These are phyloP conservation scores for Chanos chanos DNA, from an alignment of 2,797 vertebrate species.

Conservation along the genomic window DNA sequence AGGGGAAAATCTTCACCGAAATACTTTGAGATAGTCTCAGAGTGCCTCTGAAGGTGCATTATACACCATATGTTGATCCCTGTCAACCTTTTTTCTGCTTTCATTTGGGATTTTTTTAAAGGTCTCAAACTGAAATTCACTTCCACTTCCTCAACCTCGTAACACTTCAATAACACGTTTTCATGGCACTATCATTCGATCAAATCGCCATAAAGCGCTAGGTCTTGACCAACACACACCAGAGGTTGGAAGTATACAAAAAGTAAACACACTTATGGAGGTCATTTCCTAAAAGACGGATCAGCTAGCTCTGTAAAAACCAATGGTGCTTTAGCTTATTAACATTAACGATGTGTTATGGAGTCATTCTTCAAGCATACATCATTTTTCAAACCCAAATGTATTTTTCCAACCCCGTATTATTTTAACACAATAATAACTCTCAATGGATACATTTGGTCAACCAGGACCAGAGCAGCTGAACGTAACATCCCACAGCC, in stretches of 20 bases:
- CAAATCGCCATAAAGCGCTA: slow-evolving; percentile 45
- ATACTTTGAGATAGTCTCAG: neutral
- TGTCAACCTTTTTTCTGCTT: too few relatives aligned
- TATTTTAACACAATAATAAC: slow-evolving; percentile 29
- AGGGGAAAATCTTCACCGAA: too few relatives aligned
- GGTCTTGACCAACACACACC: slow-evolving; percentile 1
- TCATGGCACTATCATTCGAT: slow-evolving; percentile 47
- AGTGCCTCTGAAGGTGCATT: neutral
- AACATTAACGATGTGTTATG: slow-evolving; percentile 46
- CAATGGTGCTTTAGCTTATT: slow-evolving; percentile 44
- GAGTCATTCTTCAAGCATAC: slow-evolving; percentile 44
- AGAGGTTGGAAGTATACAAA: slow-evolving; percentile 37
- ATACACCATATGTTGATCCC: too few relatives aligned
- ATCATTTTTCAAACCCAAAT: slow-evolving; percentile 42
- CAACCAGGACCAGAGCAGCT: neutral
- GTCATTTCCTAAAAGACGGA: slow-evolving; percentile 15
- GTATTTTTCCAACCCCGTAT: slow-evolving; percentile 29
- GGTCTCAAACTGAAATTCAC: slow-evolving; percentile 42
- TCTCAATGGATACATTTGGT: slow-evolving; percentile 11
- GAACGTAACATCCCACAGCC: slow-evolving; percentile 52
- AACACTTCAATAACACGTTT: slow-evolving; percentile 54
- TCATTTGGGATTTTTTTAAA: slow-evolving; percentile 32
- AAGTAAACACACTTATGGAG: slow-evolving; percentile 25
- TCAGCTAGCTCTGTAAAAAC: slow-evolving; percentile 27
- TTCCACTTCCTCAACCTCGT: slow-evolving; percentile 51